Evolutionary conservation across 92 coral and sea anemone genomes (phyloP).

Genomic region (Plumapathes pennacea): DNA sequence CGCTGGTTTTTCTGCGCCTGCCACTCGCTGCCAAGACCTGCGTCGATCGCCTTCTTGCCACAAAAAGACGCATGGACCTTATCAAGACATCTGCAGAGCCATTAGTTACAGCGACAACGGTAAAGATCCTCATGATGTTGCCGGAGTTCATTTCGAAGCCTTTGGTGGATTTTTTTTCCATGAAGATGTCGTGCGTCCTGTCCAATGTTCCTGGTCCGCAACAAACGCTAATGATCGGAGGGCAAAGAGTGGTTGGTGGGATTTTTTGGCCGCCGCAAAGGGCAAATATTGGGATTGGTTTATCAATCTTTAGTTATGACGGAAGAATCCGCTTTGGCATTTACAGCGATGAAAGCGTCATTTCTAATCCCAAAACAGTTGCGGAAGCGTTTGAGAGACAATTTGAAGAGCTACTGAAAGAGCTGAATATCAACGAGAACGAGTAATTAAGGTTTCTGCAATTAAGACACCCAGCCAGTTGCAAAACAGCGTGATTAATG

Average conservation of each 20-base stretch:
- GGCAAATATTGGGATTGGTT: conserved; percentile 83
- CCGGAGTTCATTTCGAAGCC: conserved; percentile 77
- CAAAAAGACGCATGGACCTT: conserved; percentile 90
- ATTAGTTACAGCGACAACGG: conserved; percentile 74
- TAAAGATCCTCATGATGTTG: conserved; percentile 69
- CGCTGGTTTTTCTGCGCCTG: conserved; percentile 84
- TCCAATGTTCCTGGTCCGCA: conserved; percentile 98
- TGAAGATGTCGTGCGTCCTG: conserved; percentile 86
- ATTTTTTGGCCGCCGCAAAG: conserved; percentile 92
- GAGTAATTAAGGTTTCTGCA: no score
- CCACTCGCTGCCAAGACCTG: conserved; percentile 72
- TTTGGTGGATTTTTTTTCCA: conserved; percentile 70
- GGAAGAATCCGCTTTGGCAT: conserved; percentile 87
- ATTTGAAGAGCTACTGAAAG: conserved; percentile 66
- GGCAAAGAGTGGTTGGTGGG: conserved; percentile 70
- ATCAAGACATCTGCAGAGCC: conserved; percentile 96
- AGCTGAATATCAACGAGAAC: conserved; percentile 40
- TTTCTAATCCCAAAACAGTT: conserved; percentile 71
- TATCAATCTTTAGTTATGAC: conserved; percentile 90
- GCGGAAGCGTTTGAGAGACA: conserved; percentile 69
- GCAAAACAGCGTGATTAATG: no score
- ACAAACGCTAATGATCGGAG: conserved; percentile 70
- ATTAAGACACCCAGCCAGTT: no score
- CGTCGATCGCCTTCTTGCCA: conserved; percentile 71
- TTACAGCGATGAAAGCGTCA: conserved; percentile 64